Percentiles rank a stretch among this genome's conserved stretches.
These are phyloP conservation scores for Drosophila yakuba DNA, from an alignment of 1,140 invertebrate species.

Conservation along the genomic window DNA sequence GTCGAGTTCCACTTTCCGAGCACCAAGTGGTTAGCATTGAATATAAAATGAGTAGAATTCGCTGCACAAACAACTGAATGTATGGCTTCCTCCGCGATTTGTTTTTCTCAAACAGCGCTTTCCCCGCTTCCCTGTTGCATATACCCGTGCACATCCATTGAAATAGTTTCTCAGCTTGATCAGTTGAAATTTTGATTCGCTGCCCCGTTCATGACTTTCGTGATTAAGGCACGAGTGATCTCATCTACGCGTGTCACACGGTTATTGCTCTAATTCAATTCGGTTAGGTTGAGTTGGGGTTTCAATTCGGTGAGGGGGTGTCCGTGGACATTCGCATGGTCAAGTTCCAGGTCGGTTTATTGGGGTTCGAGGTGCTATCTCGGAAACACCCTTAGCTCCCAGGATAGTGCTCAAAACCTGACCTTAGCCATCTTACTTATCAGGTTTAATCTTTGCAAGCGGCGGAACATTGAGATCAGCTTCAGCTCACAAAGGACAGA, in stretches of 20 bases:
- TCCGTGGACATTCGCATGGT: slow-evolving; percentile 4
- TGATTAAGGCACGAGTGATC: slow-evolving; percentile 20
- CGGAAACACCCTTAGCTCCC: neutral
- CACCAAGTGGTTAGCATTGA: slow-evolving; percentile 71
- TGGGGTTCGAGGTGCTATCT: slow-evolving; percentile 11
- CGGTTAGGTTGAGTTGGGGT: slow-evolving; percentile 15
- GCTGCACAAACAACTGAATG: slow-evolving; percentile 53
- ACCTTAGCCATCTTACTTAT: slow-evolving; percentile 31
- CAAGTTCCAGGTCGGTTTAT: slow-evolving; percentile 22
- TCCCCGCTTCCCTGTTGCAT: neutral
- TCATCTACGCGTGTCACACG: slow-evolving; percentile 27
- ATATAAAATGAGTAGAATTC: slow-evolving; percentile 70
- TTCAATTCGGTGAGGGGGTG: no score
- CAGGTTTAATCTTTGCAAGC: neutral
- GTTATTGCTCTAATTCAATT: slow-evolving; percentile 51
- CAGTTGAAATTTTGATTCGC: slow-evolving; percentile 26
- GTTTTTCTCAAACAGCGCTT: slow-evolving; percentile 15
- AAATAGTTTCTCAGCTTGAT: slow-evolving; percentile 27
- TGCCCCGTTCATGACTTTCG: slow-evolving; percentile 28
- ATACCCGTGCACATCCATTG: slow-evolving; percentile 1
- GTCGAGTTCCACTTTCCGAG: slow-evolving; percentile 21
- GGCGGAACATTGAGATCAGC: neutral
- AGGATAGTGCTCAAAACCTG: slow-evolving; percentile 9
- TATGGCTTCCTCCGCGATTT: slow-evolving; percentile 62
- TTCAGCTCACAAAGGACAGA: slow-evolving; percentile 6